A percentile compares a stretch with the other conserved stretches of the same genome.
Conservation (phyloP, 1,140 invertebrate genomes). For the Tetranychus cinnabarinus region DNA sequence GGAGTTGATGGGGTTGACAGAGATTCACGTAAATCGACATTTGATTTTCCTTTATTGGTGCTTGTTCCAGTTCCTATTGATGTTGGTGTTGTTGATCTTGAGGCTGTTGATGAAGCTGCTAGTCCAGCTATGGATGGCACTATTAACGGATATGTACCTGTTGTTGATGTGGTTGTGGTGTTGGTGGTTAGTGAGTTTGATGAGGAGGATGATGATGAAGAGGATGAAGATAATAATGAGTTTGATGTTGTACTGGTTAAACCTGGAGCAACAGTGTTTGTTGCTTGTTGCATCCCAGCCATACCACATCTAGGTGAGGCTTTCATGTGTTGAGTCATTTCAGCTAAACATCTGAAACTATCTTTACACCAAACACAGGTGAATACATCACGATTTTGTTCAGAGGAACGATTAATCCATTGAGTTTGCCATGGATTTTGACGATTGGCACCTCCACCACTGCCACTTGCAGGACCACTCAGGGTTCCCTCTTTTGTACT, state of each 20-base stretch:
- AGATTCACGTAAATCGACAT: not conserved
- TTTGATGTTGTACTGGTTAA: conserved; percentile 22
- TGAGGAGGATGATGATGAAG: conserved; percentile 30
- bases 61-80: not conserved
- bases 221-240: not conserved
- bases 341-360: conserved; percentile 63
- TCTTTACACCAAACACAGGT: conserved; percentile 91
- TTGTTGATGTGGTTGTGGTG: not conserved
- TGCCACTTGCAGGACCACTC: not conserved
- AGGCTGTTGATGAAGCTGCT: conserved; percentile 30
- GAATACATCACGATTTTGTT: conserved; percentile 73
- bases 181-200: not conserved
- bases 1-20: not conserved
- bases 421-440: conserved; percentile 61
- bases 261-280: conserved; percentile 27
- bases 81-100: conserved; percentile 1
- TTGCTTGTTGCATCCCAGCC: conserved; percentile 24
- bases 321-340: conserved; percentile 81
- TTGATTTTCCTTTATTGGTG: not conserved
- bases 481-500: not conserved
- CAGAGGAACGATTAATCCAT: conserved; percentile 76
- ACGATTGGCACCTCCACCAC: conserved; percentile 5
- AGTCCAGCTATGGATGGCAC: not conserved
- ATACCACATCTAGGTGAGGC: conserved; percentile 61
- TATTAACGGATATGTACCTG: not conserved